A percentile compares a stretch with the other conserved stretches of the same genome.
phyloP scores from a whole-genome alignment of 1,140 invertebrate genomes.

The Caligus rogercresseyi region DNA sequence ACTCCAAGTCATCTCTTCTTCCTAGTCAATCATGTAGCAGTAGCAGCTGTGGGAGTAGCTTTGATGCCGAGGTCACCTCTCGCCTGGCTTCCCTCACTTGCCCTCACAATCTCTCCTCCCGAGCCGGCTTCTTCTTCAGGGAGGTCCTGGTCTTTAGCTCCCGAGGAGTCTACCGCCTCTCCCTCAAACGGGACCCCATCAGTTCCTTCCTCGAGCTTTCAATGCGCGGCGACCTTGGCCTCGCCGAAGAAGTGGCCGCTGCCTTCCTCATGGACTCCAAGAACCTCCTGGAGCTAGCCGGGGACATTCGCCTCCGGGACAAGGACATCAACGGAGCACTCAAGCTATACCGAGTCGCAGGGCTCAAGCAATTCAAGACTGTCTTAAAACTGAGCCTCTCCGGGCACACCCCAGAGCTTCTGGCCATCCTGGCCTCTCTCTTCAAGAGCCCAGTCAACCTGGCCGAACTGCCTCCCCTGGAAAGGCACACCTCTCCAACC shows the following conservation, averaged over 20 bases:
- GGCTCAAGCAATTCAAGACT: conserved; percentile 3
- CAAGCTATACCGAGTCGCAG: neutral
- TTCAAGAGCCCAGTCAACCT: conserved; percentile 3
- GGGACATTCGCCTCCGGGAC: conserved; percentile 2
- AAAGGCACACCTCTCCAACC: conserved; percentile 12
- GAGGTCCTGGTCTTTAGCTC: neutral
- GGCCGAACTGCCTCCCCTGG: neutral
- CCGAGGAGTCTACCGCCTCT: neutral
- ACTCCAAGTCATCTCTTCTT: neutral
- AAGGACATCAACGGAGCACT: neutral
- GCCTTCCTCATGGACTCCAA: conserved; percentile 2
- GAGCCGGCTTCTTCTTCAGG: neutral
- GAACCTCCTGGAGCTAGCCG: conserved; percentile 3
- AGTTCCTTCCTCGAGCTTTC: neutral
- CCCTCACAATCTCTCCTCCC: neutral
- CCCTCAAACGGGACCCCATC: neutral
- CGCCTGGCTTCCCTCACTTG: neutral
- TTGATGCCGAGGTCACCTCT: neutral
- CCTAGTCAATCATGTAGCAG: neutral
- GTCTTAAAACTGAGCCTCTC: conserved; percentile 7
- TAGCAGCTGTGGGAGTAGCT: neutral
- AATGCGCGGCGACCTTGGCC: neutral
- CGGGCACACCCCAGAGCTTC: conserved; percentile 1
- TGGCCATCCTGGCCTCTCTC: neutral
- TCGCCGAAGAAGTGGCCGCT: neutral